A percentile compares a stretch with the other conserved stretches of the same genome.
Conservation (phyloP, 2,113 vertebrate species). For the Podarcis raffonei region DNA sequence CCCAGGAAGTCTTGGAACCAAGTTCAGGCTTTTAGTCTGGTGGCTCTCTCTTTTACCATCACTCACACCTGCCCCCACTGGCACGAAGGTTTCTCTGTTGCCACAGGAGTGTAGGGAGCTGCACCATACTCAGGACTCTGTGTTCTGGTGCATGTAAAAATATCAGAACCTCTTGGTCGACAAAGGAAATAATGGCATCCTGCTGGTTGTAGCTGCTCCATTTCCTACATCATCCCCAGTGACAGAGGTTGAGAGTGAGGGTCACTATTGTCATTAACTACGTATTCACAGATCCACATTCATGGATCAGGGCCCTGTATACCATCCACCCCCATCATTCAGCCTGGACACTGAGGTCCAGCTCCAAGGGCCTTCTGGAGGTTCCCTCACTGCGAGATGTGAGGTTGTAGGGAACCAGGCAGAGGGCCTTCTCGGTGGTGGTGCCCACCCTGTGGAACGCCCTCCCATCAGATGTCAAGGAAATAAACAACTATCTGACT, state of each 20-base stretch:
- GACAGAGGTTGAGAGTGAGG: neutral
- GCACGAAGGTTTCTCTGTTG: too few relatives aligned
- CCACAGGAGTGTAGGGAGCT: neutral
- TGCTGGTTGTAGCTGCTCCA: neutral
- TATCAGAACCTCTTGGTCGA: too few relatives aligned
- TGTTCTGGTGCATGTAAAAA: neutral
- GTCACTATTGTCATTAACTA: neutral
- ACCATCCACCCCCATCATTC: too few relatives aligned
- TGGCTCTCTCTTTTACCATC: neutral
- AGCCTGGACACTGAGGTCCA: too few relatives aligned
- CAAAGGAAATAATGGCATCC: neutral
- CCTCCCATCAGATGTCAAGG: too few relatives aligned
- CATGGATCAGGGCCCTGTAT: too few relatives aligned
- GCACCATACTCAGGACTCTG: neutral
- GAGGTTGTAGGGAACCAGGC: too few relatives aligned
- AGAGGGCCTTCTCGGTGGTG: too few relatives aligned
- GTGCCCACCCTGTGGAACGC: too few relatives aligned
- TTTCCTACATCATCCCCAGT: neutral
- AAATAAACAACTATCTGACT: too few relatives aligned
- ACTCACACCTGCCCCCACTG: neutral
- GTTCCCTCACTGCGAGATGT: too few relatives aligned
- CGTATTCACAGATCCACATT: neutral
- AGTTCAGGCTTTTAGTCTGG: neutral
- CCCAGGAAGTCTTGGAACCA: neutral
- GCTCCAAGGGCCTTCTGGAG: too few relatives aligned